phyloP scores from a whole-genome alignment of 1,140 invertebrate genomes.

The Ceratoteleas bidentatus region DNA sequence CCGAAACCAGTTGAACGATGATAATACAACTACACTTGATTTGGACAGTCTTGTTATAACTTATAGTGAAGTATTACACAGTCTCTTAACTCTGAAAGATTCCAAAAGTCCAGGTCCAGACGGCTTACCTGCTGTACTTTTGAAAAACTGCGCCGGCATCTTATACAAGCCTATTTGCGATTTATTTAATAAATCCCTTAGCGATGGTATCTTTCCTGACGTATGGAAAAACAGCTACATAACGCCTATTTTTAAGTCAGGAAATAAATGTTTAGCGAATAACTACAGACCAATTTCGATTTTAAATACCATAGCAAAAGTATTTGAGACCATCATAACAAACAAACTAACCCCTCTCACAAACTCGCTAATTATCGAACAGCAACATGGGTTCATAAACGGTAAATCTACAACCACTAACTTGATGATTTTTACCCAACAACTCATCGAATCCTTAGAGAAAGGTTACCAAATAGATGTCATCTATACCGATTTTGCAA shows the following conservation, averaged over 20 bases:
- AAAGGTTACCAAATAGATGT: background rate
- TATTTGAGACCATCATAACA: background rate
- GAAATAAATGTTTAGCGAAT: background rate
- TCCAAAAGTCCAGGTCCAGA: constrained; percentile 15
- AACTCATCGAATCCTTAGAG: background rate
- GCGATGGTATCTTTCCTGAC: background rate
- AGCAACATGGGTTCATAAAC: background rate
- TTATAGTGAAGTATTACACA: background rate
- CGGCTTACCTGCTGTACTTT: background rate
- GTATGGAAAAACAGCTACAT: constrained; percentile 3
- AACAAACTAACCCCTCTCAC: background rate
- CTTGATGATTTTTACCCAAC: background rate
- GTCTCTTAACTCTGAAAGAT: constrained; percentile 1
- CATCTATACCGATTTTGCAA: constrained; percentile 10
- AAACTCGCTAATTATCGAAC: background rate
- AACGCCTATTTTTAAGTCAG: constrained; percentile 11
- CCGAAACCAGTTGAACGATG: background rate
- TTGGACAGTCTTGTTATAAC: constrained; percentile 1
- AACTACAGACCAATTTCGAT: constrained; percentile 3
- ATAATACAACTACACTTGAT: background rate
- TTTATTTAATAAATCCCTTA: constrained; percentile 8
- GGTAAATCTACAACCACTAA: background rate
- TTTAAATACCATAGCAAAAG: background rate
- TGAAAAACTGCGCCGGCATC: constrained; percentile 3
- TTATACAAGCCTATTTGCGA: constrained; percentile 7